These are phyloP conservation scores for Trachelipus rathkii DNA, from an alignment of 1,140 invertebrate species.

Conservation along the genomic window DNA sequence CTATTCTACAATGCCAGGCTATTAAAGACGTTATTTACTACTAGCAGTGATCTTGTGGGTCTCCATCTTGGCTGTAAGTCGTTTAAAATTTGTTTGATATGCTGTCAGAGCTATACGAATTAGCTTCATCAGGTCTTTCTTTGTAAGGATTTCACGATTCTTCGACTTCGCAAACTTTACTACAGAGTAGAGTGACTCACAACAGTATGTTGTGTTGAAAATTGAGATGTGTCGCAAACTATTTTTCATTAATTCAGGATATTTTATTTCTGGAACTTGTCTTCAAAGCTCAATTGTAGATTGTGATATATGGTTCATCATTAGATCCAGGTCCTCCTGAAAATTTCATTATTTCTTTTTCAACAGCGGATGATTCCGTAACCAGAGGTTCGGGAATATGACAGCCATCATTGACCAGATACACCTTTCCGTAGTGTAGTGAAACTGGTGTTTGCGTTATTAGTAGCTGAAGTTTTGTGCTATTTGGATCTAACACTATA, in stretches of 20 bases:
- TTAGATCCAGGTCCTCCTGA: slow-evolving; percentile 2
- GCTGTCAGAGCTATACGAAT: neutral
- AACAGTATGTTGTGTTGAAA: neutral
- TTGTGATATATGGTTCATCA: neutral
- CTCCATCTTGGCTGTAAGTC: slow-evolving; percentile 8
- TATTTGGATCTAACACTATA: too few species aligned
- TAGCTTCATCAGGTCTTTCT: neutral
- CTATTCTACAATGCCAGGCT: too few species aligned
- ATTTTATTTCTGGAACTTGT: neutral
- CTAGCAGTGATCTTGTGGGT: neutral
- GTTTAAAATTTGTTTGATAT: neutral
- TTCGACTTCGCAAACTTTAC: neutral
- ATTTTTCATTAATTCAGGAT: neutral
- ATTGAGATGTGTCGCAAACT: neutral
- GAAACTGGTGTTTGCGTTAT: too few species aligned
- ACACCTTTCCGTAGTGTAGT: too few species aligned
- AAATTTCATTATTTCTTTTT: slow-evolving; percentile 6
- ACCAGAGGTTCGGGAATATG: slow-evolving; percentile 8
- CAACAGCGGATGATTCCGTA: slow-evolving; percentile 7
- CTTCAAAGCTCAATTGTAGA: slow-evolving; percentile 6
- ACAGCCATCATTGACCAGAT: neutral
- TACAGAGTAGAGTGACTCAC: neutral
- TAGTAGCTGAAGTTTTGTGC: too few species aligned
- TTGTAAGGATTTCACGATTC: neutral
- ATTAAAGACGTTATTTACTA: too few species aligned